A percentile compares a stretch with the other conserved stretches of the same genome.
These are phyloP conservation scores for Apistogramma diplotaenia DNA, from an alignment of 2,113 vertebrate species.

Conservation along the genomic window DNA sequence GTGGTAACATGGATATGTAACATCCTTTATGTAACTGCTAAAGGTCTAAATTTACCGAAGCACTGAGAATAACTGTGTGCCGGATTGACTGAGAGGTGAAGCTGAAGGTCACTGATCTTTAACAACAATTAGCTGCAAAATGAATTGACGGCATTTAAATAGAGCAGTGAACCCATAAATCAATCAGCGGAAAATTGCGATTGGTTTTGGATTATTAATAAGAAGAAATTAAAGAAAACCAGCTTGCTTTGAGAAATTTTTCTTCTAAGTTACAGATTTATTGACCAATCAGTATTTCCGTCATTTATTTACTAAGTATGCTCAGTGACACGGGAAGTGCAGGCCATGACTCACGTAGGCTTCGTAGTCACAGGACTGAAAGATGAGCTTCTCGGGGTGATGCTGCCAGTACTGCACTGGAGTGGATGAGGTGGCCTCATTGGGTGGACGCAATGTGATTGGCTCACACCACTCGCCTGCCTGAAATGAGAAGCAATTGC, in stretches of 20 bases:
- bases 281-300: not conserved
- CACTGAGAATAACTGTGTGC: conserved; percentile 31
- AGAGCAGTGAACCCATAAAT: not conserved
- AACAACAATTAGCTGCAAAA: not conserved
- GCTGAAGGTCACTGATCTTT: conserved; percentile 19
- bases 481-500: conserved; percentile 79
- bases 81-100: conserved; percentile 42
- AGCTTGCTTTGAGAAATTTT: not conserved
- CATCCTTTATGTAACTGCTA: conserved; percentile 61
- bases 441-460: conserved; percentile 94
- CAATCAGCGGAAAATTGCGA: not conserved
- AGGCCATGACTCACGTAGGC: conserved; percentile 89
- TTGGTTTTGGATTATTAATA: not conserved
- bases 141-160: not conserved
- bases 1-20: conserved; percentile 48
- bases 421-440: conserved; percentile 96
- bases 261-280: not conserved
- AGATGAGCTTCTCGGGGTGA: conserved; percentile 99
- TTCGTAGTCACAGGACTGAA: conserved; percentile 99
- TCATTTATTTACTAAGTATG: no score
- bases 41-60: conserved; percentile 55
- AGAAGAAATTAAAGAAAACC: not conserved
- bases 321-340: not conserved
- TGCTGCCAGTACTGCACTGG: conserved; percentile 99
- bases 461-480: conserved; percentile 99